Percentiles rank a stretch among this genome's conserved stretches.
phyloP scores from a whole-genome alignment of 2,797 vertebrate species.

The Chaunax sp. region DNA sequence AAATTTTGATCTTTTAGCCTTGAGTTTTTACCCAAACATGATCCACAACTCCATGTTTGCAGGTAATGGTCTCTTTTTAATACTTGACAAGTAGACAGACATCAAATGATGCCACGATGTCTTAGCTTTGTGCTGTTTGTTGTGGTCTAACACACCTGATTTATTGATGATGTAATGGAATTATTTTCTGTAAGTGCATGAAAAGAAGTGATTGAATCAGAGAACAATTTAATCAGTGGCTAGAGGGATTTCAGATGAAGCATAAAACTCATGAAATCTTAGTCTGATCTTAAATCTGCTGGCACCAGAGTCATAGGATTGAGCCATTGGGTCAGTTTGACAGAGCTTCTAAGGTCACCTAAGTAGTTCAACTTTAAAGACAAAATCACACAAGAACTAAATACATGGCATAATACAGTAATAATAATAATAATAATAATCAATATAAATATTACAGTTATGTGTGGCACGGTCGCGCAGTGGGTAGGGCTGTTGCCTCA shows the following conservation, averaged over 20 bases:
- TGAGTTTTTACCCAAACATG: background rate
- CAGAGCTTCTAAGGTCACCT: constrained; percentile 53
- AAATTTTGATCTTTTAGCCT: background rate
- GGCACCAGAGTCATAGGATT: constrained; percentile 36
- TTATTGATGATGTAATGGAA: constrained; percentile 73
- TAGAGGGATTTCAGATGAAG: constrained; percentile 40
- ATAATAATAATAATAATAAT: no score
- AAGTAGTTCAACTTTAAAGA: constrained; percentile 59
- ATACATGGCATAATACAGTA: constrained; percentile 58
- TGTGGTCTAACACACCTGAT: constrained; percentile 52
- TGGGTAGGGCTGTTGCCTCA: no score
- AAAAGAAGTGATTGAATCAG: constrained; percentile 70
- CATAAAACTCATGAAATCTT: constrained; percentile 18
- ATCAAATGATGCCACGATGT: constrained; percentile 38
- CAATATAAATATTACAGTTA: no score
- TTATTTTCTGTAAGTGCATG: constrained; percentile 63
- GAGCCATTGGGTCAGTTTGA: constrained; percentile 28
- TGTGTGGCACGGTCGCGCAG: no score
- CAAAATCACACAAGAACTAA: constrained; percentile 58
- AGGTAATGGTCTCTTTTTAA: background rate
- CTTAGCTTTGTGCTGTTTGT: constrained; percentile 42
- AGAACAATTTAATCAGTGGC: constrained; percentile 68
- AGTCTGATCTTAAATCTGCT: constrained; percentile 44
- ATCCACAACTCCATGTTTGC: constrained; percentile 11
- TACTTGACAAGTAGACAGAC: background rate